Conservation (phyloP, 2,113 vertebrate species). For the Copsychus sechellarum region DNA sequence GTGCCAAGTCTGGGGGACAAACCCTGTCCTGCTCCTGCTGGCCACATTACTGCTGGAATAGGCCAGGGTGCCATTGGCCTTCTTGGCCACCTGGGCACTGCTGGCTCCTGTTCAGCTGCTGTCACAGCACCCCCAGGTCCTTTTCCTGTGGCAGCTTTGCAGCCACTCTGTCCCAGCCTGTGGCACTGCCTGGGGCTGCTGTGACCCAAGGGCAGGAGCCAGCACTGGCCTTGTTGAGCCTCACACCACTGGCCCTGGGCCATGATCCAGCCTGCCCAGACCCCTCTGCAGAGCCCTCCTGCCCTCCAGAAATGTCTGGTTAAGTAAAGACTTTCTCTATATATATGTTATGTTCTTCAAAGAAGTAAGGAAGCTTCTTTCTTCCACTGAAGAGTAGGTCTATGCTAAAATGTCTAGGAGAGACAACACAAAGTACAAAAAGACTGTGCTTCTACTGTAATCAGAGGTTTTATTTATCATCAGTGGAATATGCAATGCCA, state of each 20-base stretch:
- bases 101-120: neutral
- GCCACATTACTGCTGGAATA: neutral
- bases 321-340: neutral
- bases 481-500: neutral
- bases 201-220: neutral
- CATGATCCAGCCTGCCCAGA: neutral
- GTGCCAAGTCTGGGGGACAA: fast-evolving
- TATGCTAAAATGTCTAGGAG: neutral
- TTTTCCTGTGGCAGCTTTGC: neutral
- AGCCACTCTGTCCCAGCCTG: neutral
- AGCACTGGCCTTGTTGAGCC: neutral
- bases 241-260: neutral
- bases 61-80: neutral
- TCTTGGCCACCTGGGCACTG: neutral
- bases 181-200: neutral
- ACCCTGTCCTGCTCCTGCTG: neutral
- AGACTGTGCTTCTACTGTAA: neutral
- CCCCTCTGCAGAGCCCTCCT: neutral
- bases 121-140: neutral
- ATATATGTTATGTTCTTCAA: neutral
- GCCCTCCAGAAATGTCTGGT: neutral
- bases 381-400: neutral
- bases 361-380: neutral
- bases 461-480: neutral
- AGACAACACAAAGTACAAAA: neutral